phyloP scores from a whole-genome alignment of 1,140 invertebrate species.

The Eumeta japonica region DNA sequence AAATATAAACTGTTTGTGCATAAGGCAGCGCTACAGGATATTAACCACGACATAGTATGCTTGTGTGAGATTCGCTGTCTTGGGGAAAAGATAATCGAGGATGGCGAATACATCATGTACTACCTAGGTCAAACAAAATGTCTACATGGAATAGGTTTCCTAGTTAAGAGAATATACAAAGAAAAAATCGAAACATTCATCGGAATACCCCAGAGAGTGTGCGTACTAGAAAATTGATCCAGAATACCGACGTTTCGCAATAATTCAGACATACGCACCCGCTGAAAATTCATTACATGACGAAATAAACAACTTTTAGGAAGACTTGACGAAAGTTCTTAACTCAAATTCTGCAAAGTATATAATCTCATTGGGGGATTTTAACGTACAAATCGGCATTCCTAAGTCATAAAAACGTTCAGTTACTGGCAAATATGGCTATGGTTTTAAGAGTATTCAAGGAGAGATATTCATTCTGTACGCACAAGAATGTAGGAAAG shows the following conservation, averaged over 20 bases:
- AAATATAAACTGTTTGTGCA: no score
- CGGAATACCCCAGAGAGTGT: conserved; percentile 21
- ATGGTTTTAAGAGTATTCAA: conserved; percentile 15
- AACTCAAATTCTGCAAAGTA: conserved; percentile 10
- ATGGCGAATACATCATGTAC: no score
- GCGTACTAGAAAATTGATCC: conserved; percentile 12
- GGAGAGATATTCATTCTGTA: conserved; percentile 19
- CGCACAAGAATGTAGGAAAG: conserved; percentile 15
- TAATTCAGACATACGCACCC: conserved; percentile 19
- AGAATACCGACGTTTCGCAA: conserved; percentile 13
- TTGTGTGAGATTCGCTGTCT: conserved; percentile 17
- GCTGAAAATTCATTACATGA: conserved; percentile 18
- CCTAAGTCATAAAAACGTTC: conserved; percentile 9
- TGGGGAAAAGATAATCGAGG: no score
- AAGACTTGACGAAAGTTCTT: conserved; percentile 14
- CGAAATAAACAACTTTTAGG: conserved; percentile 19
- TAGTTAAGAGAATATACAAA: conserved; percentile 17
- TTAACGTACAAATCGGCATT: conserved; percentile 18
- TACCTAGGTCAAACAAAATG: conserved; percentile 22
- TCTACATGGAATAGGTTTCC: conserved; percentile 18
- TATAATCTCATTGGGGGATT: conserved; percentile 17
- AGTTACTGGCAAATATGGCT: conserved; percentile 13
- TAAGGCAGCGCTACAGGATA: no score
- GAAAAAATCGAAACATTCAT: conserved; percentile 16
- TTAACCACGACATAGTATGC: conserved; percentile 22